Evolutionary conservation across 2,797 vertebrate genomes (phyloP).

Genomic region (Ctenochaetus hawaiiensis): DNA sequence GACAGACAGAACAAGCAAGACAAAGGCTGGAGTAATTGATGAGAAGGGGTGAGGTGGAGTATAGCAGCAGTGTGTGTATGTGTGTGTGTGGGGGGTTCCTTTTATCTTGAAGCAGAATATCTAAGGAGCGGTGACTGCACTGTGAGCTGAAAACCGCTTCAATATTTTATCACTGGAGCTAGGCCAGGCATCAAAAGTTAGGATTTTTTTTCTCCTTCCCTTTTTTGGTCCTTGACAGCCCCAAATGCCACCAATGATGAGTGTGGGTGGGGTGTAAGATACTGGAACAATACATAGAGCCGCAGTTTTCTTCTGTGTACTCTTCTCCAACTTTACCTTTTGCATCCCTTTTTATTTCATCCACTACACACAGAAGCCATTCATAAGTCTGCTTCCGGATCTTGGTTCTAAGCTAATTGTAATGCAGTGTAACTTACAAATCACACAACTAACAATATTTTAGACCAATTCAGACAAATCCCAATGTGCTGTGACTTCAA

Average conservation of each 20-base stretch:
- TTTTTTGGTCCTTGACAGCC: conserved; percentile 54
- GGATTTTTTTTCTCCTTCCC: background rate
- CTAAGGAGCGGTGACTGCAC: conserved; percentile 64
- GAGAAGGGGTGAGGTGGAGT: conserved; percentile 57
- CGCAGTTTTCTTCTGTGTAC: background rate
- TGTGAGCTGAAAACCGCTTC: conserved; percentile 60
- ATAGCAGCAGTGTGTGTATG: conserved; percentile 13
- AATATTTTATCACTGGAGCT: conserved; percentile 74
- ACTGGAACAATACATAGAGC: conserved; percentile 21
- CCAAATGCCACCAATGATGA: conserved; percentile 57
- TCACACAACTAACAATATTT: conserved; percentile 20
- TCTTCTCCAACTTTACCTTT: background rate
- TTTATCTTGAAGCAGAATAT: conserved; percentile 80
- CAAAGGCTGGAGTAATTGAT: conserved; percentile 55
- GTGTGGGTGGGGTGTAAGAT: conserved; percentile 28
- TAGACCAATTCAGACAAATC: conserved; percentile 27
- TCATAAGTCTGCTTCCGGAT: conserved; percentile 19
- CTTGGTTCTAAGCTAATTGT: conserved; percentile 26
- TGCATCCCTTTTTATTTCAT: background rate
- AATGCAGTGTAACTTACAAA: conserved; percentile 21
- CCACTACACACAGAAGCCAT: background rate
- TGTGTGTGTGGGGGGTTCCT: conserved; percentile 39
- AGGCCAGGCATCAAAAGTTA: conserved; percentile 62
- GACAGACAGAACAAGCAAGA: conserved; percentile 32
- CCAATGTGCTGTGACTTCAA: conserved; percentile 17